These are phyloP conservation scores for Apolygus lucorum DNA, from an alignment of 1,140 invertebrate genomes.

Conservation along the genomic window DNA sequence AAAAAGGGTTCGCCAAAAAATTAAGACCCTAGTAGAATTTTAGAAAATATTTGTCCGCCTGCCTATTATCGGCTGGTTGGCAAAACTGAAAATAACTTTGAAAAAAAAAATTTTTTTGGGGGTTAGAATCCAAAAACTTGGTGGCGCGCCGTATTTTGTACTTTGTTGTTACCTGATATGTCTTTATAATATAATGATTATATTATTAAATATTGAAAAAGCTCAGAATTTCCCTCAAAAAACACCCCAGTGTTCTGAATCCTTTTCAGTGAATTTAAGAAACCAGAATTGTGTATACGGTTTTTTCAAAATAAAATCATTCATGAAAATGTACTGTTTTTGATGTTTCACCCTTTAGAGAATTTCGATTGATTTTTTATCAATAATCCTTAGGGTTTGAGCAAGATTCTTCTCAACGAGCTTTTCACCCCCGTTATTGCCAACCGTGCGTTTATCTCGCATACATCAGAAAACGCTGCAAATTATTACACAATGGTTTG, in stretches of 20 bases:
- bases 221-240: conserved; percentile 7
- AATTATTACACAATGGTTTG: too few relatives aligned
- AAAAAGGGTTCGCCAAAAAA: too few relatives aligned
- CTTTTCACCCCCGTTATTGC: too few relatives aligned
- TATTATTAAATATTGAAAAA: conserved; percentile 13
- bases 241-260: conserved; percentile 5
- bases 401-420: too few relatives aligned
- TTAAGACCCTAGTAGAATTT: too few relatives aligned
- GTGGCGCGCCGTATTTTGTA: conserved; percentile 8
- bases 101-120: not conserved
- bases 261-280: conserved; percentile 9
- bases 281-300: conserved; percentile 13
- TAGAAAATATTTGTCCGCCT: too few relatives aligned
- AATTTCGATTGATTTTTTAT: too few relatives aligned
- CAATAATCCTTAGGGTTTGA: too few relatives aligned
- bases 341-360: too few relatives aligned
- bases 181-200: conserved; percentile 7
- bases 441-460: too few relatives aligned
- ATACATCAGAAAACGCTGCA: too few relatives aligned
- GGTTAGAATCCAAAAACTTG: not conserved
- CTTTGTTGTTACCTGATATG: conserved; percentile 13
- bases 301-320: conserved; percentile 12
- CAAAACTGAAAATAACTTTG: not conserved
- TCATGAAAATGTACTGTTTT: conserved; percentile 5
- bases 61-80: not conserved